Conservation (phyloP, 1,140 invertebrate genomes). For the Acromyrmex heyeri region DNA sequence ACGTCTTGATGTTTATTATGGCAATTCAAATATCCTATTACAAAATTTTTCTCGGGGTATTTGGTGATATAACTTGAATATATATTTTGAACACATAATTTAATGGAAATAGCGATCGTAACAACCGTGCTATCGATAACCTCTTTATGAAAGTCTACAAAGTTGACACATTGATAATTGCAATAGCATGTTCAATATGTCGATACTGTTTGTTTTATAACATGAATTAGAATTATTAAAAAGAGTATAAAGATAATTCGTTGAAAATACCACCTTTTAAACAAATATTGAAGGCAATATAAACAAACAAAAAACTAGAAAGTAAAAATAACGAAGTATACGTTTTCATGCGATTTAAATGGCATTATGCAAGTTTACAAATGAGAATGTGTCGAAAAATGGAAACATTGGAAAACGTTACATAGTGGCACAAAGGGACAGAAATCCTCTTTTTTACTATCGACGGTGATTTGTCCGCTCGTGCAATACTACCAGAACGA, state of each 20-base stretch:
- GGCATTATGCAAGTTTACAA: slow-evolving; percentile 7
- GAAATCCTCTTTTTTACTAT: slow-evolving; percentile 17
- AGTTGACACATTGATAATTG: not conserved
- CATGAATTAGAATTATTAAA: not conserved
- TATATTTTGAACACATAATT: slow-evolving; percentile 27
- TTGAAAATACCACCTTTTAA: not conserved
- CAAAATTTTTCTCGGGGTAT: not conserved
- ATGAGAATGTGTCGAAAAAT: slow-evolving; percentile 4
- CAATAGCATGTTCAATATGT: not conserved
- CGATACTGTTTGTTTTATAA: not conserved
- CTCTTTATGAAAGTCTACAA: slow-evolving; percentile 8
- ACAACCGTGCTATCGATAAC: not conserved
- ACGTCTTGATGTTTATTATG: not conserved
- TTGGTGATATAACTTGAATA: not conserved
- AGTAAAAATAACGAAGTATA: slow-evolving; percentile 1
- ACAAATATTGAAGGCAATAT: not conserved
- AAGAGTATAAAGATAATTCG: not conserved
- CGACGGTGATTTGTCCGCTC: not conserved
- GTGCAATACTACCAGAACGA: not conserved
- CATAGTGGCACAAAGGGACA: not conserved
- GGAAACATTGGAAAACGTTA: not conserved
- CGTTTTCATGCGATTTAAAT: slow-evolving; percentile 19
- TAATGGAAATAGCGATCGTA: slow-evolving; percentile 8
- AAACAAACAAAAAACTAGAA: not conserved
- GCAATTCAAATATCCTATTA: not conserved